Base-by-base conservation (phyloP, 1,140 invertebrate genomes). In the Aradophagus sp. region DNA sequence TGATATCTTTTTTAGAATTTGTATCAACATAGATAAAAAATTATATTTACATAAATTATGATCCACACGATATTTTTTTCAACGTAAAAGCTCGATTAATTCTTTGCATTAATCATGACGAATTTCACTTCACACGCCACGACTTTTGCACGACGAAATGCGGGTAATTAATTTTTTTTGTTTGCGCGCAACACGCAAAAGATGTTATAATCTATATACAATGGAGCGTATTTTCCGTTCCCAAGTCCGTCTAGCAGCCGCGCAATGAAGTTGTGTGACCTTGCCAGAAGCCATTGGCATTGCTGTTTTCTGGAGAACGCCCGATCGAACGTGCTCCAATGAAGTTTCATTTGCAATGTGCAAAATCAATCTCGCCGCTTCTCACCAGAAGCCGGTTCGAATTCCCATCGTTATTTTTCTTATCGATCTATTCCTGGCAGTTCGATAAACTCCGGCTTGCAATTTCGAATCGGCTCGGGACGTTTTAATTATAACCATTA, bases 251-350 rank as follows among this genome's bases (percentile, higher is more conserved):
- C 44, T 53, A 44, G 56, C 42, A 48, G 11, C 31, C 32, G 14
- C 47, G 15, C 45, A 38, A 62, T 63, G 31, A 62, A 62, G 44
- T 63, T 29, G 58, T 62, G 67, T 62, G 67, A 52, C 67, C 67
- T 70, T 69, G 66, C 66, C 41, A 69, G 66, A 29, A 69, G 66
- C 56, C 66, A 62, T 70, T 70, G 58, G 58, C 66, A 70, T 62
- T 69, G 48, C 42, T 11, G 42, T 50, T 56, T 62, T 69, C 48
- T 55, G 50, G 20, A 69, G 56, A 69, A 62, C 50, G 44, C 26
- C 47, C 47, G 11, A 67, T 67, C 20, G 53, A 52, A 52, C 50
- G 10, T 29, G 11, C 8, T 15, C 12, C 13, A 16, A 34, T 13
- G 1, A 52, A 45, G 19, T 35, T 63, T 14, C 12, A 50, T 42